Evolutionary conservation across 2,888 invertebrate genomes (phyloP), one percentile per base, ranked within the genome.

Genomic region (Lagria hirta): DNA sequence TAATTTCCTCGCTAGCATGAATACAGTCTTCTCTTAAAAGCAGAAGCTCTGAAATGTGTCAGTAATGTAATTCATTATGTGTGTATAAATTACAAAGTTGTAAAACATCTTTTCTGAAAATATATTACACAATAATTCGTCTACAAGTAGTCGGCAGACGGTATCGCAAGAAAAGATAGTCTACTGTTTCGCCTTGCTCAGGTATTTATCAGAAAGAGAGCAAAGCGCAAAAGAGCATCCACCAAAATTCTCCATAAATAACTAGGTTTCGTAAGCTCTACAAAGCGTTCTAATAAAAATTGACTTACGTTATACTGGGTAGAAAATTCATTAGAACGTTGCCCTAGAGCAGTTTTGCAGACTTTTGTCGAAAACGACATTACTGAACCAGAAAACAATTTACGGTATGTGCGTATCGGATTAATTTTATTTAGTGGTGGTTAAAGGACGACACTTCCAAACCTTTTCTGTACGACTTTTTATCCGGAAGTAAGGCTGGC

Each of bases 201-300:
- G 42, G 47, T 47, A 47, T 47, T 47, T 47, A 47, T 47, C 37
- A 38, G 40, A 22, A 45, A 16, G 17, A 16, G 27, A 42, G 23
- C 41, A 36, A 14, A 24, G 32, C 29, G 23, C 32, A 32, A 35
- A n/a, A n/a, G n/a, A n/a, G n/a, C n/a, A n/a, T n/a, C n/a, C n/a
- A n/a, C n/a, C n/a, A n/a, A n/a, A n/a, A 35, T 48, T 40, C 40
- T 33, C 43, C 41, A 48, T 52, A 52, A 52, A 52, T 52, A 52
- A 52, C 49, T 3, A 14, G 12, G 34, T 42, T n/a, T 42, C 27
- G 47, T 22, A 33, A 36, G 37, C 48, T 37, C 40, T 40, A 29
- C 49, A 40, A 38, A 44, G 28, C 42, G 29, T 42, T 47, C 44
- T 50, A 48, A 48, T 44, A 50, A 50, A 50, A 50, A 50, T 50